These are phyloP conservation scores for Nanger granti DNA, from an alignment of 2,113 vertebrate genomes.

Conservation along the genomic window DNA sequence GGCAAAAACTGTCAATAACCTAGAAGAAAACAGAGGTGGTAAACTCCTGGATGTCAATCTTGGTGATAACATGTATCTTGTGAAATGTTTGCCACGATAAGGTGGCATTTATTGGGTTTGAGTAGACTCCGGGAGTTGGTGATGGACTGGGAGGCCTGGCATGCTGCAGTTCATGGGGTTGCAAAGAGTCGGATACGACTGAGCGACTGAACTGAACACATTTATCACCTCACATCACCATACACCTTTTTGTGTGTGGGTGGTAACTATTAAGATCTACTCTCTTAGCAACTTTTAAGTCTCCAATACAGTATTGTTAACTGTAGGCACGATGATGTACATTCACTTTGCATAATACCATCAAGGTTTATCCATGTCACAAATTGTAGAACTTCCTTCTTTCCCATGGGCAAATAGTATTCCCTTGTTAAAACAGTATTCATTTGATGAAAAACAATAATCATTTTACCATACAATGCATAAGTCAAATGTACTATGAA, in stretches of 20 bases:
- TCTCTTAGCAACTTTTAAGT: neutral
- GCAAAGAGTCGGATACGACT: accelerated
- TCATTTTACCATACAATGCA: neutral
- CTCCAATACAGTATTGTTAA: neutral
- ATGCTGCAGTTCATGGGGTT: neutral
- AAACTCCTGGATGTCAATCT: neutral
- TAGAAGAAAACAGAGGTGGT: neutral
- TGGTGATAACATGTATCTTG: neutral
- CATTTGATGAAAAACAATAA: neutral
- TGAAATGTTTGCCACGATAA: neutral
- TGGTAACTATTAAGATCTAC: neutral
- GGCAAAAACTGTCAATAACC: neutral
- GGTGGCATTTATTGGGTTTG: neutral
- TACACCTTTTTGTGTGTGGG: neutral
- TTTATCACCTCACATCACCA: neutral
- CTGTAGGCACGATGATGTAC: neutral
- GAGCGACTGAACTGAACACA: neutral
- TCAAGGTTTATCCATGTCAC: neutral
- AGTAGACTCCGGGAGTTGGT: neutral
- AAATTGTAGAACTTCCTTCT: neutral
- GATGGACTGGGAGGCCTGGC: neutral
- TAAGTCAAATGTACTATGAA: neutral
- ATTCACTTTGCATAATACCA: neutral
- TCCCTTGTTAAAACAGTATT: neutral
- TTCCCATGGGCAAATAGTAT: neutral